Evolutionary conservation across 2,797 vertebrate species (phyloP), one percentile per base, ranked within the genome.

Genomic region (Melanotaenia boesemani): DNA sequence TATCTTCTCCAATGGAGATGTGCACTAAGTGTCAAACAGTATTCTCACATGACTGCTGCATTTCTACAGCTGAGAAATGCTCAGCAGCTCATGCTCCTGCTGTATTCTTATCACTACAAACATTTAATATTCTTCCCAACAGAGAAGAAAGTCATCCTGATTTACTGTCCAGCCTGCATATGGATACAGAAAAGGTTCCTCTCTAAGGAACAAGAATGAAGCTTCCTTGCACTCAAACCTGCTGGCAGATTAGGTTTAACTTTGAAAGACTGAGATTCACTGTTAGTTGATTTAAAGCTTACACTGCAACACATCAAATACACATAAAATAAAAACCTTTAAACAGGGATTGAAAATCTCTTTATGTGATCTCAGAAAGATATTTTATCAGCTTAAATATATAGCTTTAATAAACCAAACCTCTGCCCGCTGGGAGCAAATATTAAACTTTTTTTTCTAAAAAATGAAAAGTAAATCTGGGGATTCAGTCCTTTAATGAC

Each of bases 391-490:
- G 63, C 64, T 44, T 69, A 41, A 76, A 89, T 86, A 85, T 81
- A 36, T 58, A 6, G 2, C 69, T 88, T 89, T 86, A 67, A 82
- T 88, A 82, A 90, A 80, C 39, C 75, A 69, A 74, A 70, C 59
- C 16, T 61, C 41, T 66, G 59, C 37, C 24, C 15, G 76, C 59
- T 59, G 20, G n/a, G 83, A 70, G 64, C 70, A 71, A 80, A 86
- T 88, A 86, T 87, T 75, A 84, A 85, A 87, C 48, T 79, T 73
- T 77, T 69, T 58, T 77, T 76, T 77, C 81, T 65, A 71, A 59
- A 86, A 88, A 87, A 86, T 79, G 80, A 86, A 88, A 79, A 88
- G 87, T 76, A 86, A 88, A 86, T 83, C 74, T 69, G 24, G 52
- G 82, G 81, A 86, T 89, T 85, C 74, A 24, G 72, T 67, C 71